Conservation (phyloP, 2,113 vertebrate species). For the Girardinichthys multiradiatus region DNA sequence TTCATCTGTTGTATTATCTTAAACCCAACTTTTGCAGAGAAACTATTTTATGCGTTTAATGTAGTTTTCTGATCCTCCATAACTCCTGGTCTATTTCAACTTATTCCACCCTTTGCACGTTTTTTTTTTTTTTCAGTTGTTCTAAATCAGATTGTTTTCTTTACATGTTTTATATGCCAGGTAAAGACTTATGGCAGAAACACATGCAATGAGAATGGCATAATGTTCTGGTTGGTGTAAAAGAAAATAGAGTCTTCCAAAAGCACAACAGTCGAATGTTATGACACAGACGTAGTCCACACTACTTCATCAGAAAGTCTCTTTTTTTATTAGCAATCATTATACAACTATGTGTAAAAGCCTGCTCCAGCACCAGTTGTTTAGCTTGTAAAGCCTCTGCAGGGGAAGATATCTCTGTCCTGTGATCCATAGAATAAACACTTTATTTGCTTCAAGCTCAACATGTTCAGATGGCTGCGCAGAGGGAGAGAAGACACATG, state of each 20-base stretch:
- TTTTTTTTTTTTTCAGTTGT: background rate
- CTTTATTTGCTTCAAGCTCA: slow-evolving; percentile 34
- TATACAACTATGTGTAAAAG: slow-evolving; percentile 16
- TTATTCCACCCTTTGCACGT: background rate
- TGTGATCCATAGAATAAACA: slow-evolving; percentile 49
- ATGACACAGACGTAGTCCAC: background rate
- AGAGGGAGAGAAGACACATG: slow-evolving; percentile 9
- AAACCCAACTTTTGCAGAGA: background rate
- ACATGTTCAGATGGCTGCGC: slow-evolving; percentile 31
- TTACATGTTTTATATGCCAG: background rate
- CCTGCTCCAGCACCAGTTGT: slow-evolving; percentile 29
- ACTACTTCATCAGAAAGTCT: slow-evolving; percentile 10
- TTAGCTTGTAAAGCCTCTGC: slow-evolving; percentile 53
- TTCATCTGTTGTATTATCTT: background rate
- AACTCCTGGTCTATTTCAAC: background rate
- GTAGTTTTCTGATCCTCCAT: background rate
- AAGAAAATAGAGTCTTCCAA: background rate
- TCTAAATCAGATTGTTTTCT: background rate
- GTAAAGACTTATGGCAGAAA: background rate
- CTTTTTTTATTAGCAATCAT: slow-evolving; percentile 36
- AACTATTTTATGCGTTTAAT: background rate
- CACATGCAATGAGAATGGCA: background rate
- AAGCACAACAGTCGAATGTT: background rate
- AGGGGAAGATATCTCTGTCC: slow-evolving; percentile 47
- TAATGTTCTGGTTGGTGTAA: background rate